Base-by-base conservation (phyloP, 1,140 invertebrate species). In the Sesamia nonagrioides region DNA sequence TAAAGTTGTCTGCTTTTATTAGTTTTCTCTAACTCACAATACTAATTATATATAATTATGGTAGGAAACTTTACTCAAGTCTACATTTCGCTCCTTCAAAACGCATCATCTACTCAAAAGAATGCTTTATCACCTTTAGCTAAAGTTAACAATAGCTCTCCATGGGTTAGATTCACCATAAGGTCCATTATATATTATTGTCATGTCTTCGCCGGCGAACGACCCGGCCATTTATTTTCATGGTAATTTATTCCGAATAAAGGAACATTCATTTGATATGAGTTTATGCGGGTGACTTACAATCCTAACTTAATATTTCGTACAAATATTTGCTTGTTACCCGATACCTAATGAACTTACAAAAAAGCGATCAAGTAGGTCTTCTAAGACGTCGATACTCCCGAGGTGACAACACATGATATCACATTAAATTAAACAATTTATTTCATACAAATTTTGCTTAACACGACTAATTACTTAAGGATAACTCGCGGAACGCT, bases 221-320 rank as follows among this genome's bases (percentile, higher is more conserved):
- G 37, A 78, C 17, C 40, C 35, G 40, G 37, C 35, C 66, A 78
- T 69, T 68, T 71, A 78, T 78, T 78, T 78, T 78, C 50, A 71
- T 71, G 66, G 54, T 60, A 71, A 78, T 78, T 68, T 78, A 60
- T 71, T 69, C 40, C 50, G 76, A 69, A 69, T 78, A 78, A 71
- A 58, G 54, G 66, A 71, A 45, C 48, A 69, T 78, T 78, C 76
- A 52, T 58, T 73, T 42, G 35, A 73, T 73, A 73, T 73, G 71
- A 73, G 71, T 27, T 73, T 50, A 48, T 40, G 56, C 45, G 42
- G 40, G 42, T 33, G 72, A 60, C 58, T 61, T 48, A 75, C 54
- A 61, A 75, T 45, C 37, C 13, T 61, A 60, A 33, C 18, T 74
- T 18, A 48, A 11, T 54, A 17, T 35, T 37, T 71, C 13, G 11